Evolutionary conservation across 2,113 vertebrate species (phyloP).

Genomic region (Poeciliopsis turrubarensis): DNA sequence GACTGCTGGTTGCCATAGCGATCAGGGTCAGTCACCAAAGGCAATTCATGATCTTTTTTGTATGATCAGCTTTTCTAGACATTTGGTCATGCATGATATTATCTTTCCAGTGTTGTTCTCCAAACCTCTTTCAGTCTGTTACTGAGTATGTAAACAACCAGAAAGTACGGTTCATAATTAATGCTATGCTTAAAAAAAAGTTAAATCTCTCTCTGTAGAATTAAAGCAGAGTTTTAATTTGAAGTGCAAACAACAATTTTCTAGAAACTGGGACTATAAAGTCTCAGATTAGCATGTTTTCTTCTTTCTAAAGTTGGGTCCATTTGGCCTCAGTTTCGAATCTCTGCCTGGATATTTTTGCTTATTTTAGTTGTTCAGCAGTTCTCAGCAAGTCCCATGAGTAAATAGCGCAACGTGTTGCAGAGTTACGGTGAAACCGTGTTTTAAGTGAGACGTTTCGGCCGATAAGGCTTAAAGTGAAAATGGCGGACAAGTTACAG

Average conservation of each 20-base stretch:
- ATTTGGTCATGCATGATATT: neutral
- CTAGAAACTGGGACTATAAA: too few species aligned
- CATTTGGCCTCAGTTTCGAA: too few species aligned
- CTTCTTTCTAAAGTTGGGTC: neutral
- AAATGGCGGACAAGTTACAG: neutral
- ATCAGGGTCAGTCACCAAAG: constrained; percentile 39
- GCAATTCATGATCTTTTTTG: constrained; percentile 1
- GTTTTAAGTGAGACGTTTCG: too few species aligned
- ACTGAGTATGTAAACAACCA: neutral
- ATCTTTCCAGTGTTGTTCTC: neutral
- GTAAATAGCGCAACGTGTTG: too few species aligned
- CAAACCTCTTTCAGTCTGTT: neutral
- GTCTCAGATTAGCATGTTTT: too few species aligned
- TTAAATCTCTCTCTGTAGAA: too few species aligned
- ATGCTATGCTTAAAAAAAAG: neutral
- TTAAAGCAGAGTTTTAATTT: neutral
- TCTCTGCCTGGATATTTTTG: too few species aligned
- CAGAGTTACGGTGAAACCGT: too few species aligned
- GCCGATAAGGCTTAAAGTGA: neutral
- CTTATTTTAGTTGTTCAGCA: too few species aligned
- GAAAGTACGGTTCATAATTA: neutral
- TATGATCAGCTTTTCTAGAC: neutral
- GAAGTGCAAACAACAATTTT: neutral
- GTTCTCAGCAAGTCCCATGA: too few species aligned
- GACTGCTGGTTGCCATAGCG: constrained; percentile 28